A percentile compares a stretch with the other conserved stretches of the same genome.
Evolutionary conservation across 2,888 invertebrate species (phyloP).

Genomic region (Acanthosoma haemorrhoidale): DNA sequence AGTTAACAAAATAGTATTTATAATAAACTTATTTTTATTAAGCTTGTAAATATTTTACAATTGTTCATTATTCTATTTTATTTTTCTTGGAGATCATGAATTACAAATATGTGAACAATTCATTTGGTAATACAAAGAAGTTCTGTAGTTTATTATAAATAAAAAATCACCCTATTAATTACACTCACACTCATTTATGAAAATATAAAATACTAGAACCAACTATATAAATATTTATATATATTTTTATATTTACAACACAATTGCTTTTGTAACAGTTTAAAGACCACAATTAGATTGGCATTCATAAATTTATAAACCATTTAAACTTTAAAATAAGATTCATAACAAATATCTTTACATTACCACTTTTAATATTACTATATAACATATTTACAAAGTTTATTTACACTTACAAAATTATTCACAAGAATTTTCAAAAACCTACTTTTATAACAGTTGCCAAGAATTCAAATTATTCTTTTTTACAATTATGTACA

Average conservation of each 20-base stretch:
- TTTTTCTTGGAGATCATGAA: constrained; percentile 18
- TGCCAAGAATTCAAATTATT: not conserved
- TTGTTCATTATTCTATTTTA: not conserved
- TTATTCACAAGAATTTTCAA: not conserved
- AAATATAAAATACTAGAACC: constrained; percentile 15
- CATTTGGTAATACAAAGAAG: constrained; percentile 11
- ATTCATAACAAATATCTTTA: constrained; percentile 1
- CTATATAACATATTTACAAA: constrained; percentile 1
- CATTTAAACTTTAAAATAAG: not conserved
- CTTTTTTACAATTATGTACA: not conserved
- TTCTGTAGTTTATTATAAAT: not conserved
- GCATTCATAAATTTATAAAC: not conserved
- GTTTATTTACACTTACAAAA: not conserved
- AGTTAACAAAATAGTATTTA: too few relatives aligned
- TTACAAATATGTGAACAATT: constrained; percentile 9
- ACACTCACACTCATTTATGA: constrained; percentile 1
- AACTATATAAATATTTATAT: constrained; percentile 16
- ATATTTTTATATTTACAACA: not conserved
- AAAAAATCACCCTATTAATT: not conserved
- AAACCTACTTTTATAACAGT: not conserved
- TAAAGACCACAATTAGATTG: not conserved
- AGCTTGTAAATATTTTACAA: constrained; percentile 4
- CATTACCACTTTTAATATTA: not conserved
- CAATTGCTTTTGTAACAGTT: not conserved
- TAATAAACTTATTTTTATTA: too few relatives aligned